Evolutionary conservation across 2,888 invertebrate species (phyloP), one percentile per base, ranked within the genome.

Genomic region (Lottia gigantea): DNA sequence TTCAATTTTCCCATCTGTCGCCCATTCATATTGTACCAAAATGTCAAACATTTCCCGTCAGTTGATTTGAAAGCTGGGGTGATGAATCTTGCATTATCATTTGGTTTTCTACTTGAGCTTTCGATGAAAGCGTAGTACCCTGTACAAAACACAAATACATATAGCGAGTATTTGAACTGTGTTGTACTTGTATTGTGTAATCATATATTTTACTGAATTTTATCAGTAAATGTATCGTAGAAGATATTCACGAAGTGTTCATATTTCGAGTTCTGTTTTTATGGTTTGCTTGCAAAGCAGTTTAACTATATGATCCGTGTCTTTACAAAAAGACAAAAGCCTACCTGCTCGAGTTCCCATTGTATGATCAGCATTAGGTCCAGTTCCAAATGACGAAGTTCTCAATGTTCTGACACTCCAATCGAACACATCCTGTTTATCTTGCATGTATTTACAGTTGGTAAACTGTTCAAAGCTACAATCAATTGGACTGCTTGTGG

Each of bases 51-150:
- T n/a, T 77, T 75, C 1, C 78, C 77, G 12, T 26, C 46, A 11
- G 66, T 15, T 45, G 65, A n/a, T 46, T 62, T 40, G 23, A 73
- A 71, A 11, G 26, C 45, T 0, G 76, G 76, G 23, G 77, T 78
- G 62, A 47, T 65, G 8, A 92, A 87, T 74, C 90, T 85, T 0
- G 92, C 91, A 63, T 86, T 86, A 78, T 92, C 91, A 0, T 91
- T 91, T 1, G 91, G 90, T 74, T 90, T 81, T 66, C 91, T 86
- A 77, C 90, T 91, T 6, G 90, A 87, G 0, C 91, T 70, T 49
- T 77, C 76, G 12, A 72, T 71, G 63, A 71, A 76, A 67, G 76
- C 71, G 67, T 75, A 78, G 40, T 40, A 40, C 6, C 40, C 40
- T 40, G 40, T 8, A 40, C 7, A 11, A 11, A 40, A 40, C 40